Evolutionary conservation across 1,140 invertebrate genomes (phyloP).

Genomic region (Cotesia vestalis): DNA sequence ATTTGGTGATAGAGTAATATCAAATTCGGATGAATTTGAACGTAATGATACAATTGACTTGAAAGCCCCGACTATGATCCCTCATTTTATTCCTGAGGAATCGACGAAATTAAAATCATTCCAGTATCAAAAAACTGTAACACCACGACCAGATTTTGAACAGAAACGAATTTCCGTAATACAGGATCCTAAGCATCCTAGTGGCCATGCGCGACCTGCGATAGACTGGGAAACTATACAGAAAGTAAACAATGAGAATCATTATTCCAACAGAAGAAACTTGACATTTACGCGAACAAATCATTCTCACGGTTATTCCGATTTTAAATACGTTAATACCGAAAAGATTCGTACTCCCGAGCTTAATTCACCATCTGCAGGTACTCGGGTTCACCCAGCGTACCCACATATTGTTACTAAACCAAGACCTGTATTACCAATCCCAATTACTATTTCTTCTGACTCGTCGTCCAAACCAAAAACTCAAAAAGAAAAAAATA

Average conservation of each 20-base stretch:
- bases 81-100: slow-evolving; percentile 44
- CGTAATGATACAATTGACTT: slow-evolving; percentile 51
- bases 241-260: not conserved
- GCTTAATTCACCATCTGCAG: slow-evolving; percentile 38
- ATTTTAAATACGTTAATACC: slow-evolving; percentile 27
- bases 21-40: slow-evolving; percentile 34
- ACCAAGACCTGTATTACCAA: slow-evolving; percentile 53
- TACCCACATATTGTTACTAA: slow-evolving; percentile 61
- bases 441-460: slow-evolving; percentile 55
- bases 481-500: slow-evolving; percentile 43
- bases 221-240: slow-evolving; percentile 13
- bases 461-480: slow-evolving; percentile 45
- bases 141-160: slow-evolving; percentile 40
- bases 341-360: slow-evolving; percentile 25
- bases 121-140: slow-evolving; percentile 39
- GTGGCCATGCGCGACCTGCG: slow-evolving; percentile 30
- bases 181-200: slow-evolving; percentile 36
- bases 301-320: slow-evolving; percentile 1
- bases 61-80: slow-evolving; percentile 50
- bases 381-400: slow-evolving; percentile 54
- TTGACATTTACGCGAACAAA: slow-evolving; percentile 21
- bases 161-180: not conserved
- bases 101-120: slow-evolving; percentile 43
- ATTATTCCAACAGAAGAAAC: slow-evolving; percentile 21
- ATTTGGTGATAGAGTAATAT: slow-evolving; percentile 27